phyloP scores from a whole-genome alignment of 2,113 vertebrate species.

The Lophura nycthemera region DNA sequence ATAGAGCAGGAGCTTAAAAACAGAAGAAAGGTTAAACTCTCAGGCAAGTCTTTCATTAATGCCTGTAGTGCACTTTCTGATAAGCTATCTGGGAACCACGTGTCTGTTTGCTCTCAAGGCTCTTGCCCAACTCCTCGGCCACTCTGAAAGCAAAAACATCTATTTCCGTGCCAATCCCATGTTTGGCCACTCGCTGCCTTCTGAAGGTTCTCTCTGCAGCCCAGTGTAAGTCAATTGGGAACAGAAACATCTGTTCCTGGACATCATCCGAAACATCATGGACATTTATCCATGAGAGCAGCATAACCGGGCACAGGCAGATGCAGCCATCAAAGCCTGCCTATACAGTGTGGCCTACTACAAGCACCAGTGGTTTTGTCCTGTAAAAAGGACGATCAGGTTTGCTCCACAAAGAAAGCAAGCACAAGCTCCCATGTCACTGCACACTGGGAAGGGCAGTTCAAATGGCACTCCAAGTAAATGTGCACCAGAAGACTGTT shows the following conservation, averaged over 20 bases:
- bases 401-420: neutral
- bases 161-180: neutral
- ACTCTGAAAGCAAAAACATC: slow-evolving; percentile 6
- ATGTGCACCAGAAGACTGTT: neutral
- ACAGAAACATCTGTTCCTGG: neutral
- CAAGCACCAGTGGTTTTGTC: fast-evolving
- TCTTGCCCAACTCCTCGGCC: slow-evolving; percentile 28
- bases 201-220: neutral
- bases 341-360: neutral
- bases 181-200: neutral
- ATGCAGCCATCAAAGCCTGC: neutral
- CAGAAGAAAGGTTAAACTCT: neutral
- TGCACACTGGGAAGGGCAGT: neutral
- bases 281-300: neutral
- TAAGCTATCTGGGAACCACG: neutral
- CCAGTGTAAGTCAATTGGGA: neutral
- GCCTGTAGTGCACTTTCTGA: neutral
- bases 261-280: no score
- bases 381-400: fast-evolving
- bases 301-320: neutral
- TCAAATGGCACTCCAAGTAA: neutral
- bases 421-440: neutral
- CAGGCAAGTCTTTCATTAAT: neutral
- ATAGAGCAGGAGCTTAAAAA: neutral
- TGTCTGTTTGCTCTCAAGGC: slow-evolving; percentile 22